These are phyloP conservation scores for Helicoverpa assulta DNA, from an alignment of 2,888 invertebrate genomes.

Conservation along the genomic window DNA sequence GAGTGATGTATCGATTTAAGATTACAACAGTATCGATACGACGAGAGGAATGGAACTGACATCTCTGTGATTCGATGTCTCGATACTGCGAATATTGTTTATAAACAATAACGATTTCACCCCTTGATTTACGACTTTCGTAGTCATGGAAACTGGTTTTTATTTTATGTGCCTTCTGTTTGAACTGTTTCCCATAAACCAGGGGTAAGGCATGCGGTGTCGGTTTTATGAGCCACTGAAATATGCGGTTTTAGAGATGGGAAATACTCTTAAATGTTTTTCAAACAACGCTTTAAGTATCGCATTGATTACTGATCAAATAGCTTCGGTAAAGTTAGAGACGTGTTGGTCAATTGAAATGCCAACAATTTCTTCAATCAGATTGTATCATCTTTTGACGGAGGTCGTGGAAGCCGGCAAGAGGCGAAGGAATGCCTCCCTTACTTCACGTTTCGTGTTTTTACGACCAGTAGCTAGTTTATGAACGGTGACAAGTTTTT, in stretches of 20 bases:
- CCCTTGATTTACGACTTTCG: constrained; percentile 45
- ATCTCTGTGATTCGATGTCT: constrained; percentile 71
- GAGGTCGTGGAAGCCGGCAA: constrained; percentile 64
- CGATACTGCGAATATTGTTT: constrained; percentile 52
- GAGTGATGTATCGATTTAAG: constrained; percentile 70
- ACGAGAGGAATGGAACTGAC: constrained; percentile 65
- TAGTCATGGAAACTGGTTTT: constrained; percentile 41
- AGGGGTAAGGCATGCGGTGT: constrained; percentile 16
- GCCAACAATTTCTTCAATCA: constrained; percentile 69
- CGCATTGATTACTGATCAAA: constrained; percentile 57
- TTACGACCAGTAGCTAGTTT: constrained; percentile 65
- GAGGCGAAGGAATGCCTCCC: constrained; percentile 69
- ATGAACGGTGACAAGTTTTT: constrained; percentile 51
- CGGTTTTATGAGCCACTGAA: constrained; percentile 51
- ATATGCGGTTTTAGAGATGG: constrained; percentile 35
- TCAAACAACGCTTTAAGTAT: constrained; percentile 42
- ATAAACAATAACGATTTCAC: constrained; percentile 53
- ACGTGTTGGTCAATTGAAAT: constrained; percentile 65
- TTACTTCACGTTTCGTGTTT: constrained; percentile 62
- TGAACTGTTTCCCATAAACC: constrained; percentile 48
- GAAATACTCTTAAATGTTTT: constrained; percentile 26
- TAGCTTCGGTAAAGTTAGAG: constrained; percentile 48
- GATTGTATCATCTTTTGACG: constrained; percentile 79
- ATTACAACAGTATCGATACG: constrained; percentile 62
- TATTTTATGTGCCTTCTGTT: constrained; percentile 50